Evolutionary conservation across 1,140 invertebrate genomes (phyloP).

Genomic region (Melanaphis sacchari): DNA sequence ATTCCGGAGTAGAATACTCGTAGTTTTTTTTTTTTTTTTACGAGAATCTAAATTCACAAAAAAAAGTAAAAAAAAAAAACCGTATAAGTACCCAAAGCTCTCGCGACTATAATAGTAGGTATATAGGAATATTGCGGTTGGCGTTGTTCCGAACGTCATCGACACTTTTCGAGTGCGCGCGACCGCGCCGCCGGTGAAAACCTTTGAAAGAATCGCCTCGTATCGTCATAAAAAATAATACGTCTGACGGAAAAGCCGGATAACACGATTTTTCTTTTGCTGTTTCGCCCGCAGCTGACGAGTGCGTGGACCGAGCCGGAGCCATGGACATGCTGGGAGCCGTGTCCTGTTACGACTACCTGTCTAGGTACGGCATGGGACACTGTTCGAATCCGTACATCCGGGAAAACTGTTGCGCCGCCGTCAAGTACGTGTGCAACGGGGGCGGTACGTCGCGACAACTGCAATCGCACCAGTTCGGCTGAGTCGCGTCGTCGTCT

Average conservation of each 20-base stretch:
- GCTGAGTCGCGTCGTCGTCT: too few species aligned
- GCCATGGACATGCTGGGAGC: conserved; percentile 59
- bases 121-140: too few species aligned
- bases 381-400: conserved; percentile 60
- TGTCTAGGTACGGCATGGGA: conserved; percentile 58
- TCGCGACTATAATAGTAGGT: too few species aligned
- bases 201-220: neutral
- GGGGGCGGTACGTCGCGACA: neutral
- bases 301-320: conserved; percentile 60
- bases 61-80: neutral
- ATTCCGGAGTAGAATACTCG: neutral
- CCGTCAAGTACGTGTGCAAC: conserved; percentile 60
- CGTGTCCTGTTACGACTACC: conserved; percentile 60
- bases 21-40: too few species aligned
- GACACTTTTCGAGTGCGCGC: neutral
- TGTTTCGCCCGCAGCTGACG: conserved; percentile 49
- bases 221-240: too few species aligned
- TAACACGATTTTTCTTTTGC: neutral
- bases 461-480: conserved; percentile 22
- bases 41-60: neutral
- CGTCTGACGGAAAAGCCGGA: too few species aligned
- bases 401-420: conserved; percentile 60
- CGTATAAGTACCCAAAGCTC: too few species aligned
- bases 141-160: neutral
- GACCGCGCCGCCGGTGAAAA: neutral